A percentile compares a stretch with the other conserved stretches of the same genome.
These are phyloP conservation scores for Gortyna flavago DNA, from an alignment of 2,888 invertebrate genomes.

Conservation along the genomic window DNA sequence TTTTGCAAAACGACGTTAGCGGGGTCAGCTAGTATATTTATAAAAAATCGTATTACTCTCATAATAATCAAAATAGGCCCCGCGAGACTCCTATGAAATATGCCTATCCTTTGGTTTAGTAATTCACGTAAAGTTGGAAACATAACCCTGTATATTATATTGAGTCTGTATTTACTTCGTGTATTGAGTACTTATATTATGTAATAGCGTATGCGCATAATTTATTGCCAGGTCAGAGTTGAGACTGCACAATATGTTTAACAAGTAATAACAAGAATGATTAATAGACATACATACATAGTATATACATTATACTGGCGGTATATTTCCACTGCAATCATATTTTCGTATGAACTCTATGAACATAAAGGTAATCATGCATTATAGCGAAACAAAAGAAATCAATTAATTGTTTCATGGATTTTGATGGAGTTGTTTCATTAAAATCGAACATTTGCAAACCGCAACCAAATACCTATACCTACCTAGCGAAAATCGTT, in stretches of 20 bases:
- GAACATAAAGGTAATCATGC: conserved; percentile 14
- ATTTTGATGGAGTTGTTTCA: neutral
- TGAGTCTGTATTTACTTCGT: neutral
- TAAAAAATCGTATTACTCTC: neutral
- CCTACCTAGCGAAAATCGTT: neutral
- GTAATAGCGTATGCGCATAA: conserved; percentile 15
- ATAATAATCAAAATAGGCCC: neutral
- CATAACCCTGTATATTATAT: neutral
- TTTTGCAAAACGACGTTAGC: too few species aligned
- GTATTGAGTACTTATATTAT: neutral
- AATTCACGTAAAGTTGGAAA: neutral
- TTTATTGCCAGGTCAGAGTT: conserved; percentile 44
- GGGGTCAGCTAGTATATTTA: too few species aligned
- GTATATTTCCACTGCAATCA: conserved; percentile 33
- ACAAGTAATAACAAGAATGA: conserved; percentile 32
- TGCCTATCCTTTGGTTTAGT: neutral
- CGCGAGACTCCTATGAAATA: neutral
- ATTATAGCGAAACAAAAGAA: neutral
- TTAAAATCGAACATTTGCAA: neutral
- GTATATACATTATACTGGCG: neutral
- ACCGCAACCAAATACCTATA: neutral
- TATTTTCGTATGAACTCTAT: conserved; percentile 5
- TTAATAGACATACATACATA: neutral
- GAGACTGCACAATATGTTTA: conserved; percentile 32
- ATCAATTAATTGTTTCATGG: neutral